Percentiles rank a stretch among this genome's conserved stretches.
These are phyloP conservation scores for Equus quagga DNA, from an alignment of 2,113 vertebrate genomes.

Conservation along the genomic window DNA sequence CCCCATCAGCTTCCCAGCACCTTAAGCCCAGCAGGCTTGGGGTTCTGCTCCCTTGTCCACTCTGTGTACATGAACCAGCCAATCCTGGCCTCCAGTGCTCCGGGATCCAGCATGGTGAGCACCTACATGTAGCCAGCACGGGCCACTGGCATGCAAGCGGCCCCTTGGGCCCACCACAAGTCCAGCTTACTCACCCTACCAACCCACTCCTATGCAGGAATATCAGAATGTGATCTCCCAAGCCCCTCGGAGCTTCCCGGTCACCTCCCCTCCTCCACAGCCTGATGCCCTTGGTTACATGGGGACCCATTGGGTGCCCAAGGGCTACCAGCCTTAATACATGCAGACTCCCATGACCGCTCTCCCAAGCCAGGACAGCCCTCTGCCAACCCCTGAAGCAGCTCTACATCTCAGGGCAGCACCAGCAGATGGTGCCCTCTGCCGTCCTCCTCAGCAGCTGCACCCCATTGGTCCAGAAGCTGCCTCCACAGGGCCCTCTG, in stretches of 20 bases:
- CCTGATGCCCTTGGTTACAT: slow-evolving; percentile 93
- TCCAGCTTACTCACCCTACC: slow-evolving; percentile 95
- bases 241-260: slow-evolving; percentile 91
- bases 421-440: slow-evolving; percentile 95
- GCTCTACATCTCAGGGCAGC: slow-evolving; percentile 91
- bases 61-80: slow-evolving; percentile 96
- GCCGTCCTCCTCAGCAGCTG: slow-evolving; percentile 87
- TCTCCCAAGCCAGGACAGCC: slow-evolving; percentile 93
- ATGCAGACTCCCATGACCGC: slow-evolving; percentile 97
- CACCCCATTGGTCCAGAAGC: slow-evolving; percentile 85
- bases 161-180: slow-evolving; percentile 91
- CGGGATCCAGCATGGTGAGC: slow-evolving; percentile 90
- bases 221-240: slow-evolving; percentile 95
- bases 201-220: slow-evolving; percentile 94
- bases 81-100: slow-evolving; percentile 81
- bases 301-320: slow-evolving; percentile 87
- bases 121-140: slow-evolving; percentile 95
- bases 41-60: slow-evolving; percentile 96
- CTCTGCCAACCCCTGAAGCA: slow-evolving; percentile 89
- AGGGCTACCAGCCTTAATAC: slow-evolving; percentile 94
- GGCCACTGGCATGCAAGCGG: slow-evolving; percentile 87
- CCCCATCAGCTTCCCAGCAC: slow-evolving; percentile 95
- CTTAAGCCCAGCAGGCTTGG: slow-evolving; percentile 96
- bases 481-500: slow-evolving; percentile 79
- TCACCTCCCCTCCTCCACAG: slow-evolving; percentile 92